A percentile compares a stretch with the other conserved stretches of the same genome.
Conservation (phyloP, 2,113 vertebrate genomes). For the Dipodomys merriami region DNA sequence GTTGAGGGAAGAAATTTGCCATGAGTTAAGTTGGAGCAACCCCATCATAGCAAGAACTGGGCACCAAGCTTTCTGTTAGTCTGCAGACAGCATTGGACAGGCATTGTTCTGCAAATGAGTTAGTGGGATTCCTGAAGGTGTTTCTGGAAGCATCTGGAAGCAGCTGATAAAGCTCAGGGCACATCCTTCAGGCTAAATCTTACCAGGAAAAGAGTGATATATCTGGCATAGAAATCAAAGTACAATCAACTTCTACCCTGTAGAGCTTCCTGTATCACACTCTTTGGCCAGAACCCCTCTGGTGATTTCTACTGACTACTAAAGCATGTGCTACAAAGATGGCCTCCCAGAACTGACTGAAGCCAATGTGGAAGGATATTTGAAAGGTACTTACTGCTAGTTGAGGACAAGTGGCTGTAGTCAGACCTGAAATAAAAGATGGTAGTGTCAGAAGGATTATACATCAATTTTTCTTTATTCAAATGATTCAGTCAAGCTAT, state of each 20-base stretch:
- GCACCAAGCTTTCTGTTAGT: neutral
- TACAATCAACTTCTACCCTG: neutral
- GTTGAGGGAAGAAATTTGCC: neutral
- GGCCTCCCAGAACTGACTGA: neutral
- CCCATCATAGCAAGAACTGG: rapidly evolving
- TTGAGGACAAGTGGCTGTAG: slow-evolving; percentile 95
- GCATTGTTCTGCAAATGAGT: neutral
- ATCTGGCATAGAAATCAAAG: neutral
- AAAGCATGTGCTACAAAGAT: neutral
- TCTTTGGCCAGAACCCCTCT: neutral
- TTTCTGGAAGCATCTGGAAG: neutral
- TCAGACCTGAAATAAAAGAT: slow-evolving; percentile 92
- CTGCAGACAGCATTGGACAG: neutral
- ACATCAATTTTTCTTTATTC: slow-evolving; percentile 29
- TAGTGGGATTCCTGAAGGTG: neutral
- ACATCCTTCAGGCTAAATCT: neutral
- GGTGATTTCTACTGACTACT: neutral
- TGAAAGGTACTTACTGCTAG: slow-evolving; percentile 94
- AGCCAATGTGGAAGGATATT: slow-evolving; percentile 1
- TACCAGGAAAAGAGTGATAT: neutral
- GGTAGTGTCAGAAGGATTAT: slow-evolving; percentile 66
- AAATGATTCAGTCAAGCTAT: neutral
- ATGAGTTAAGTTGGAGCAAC: neutral
- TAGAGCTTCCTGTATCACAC: neutral
- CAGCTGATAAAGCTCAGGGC: neutral